These are phyloP conservation scores for Magallana angulata DNA, from an alignment of 1,140 invertebrate genomes.

Conservation along the genomic window DNA sequence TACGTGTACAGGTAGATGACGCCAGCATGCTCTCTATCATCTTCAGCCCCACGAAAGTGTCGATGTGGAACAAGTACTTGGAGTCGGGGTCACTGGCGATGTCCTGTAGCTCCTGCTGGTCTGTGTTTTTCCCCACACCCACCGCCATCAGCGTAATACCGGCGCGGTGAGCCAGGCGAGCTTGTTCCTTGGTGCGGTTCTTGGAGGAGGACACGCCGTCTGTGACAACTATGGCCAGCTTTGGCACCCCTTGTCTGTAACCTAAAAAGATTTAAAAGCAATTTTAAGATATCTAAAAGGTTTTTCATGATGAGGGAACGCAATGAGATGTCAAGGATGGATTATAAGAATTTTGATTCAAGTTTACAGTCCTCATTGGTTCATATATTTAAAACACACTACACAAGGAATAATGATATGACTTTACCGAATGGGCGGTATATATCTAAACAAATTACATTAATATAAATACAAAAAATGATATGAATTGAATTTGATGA, in stretches of 20 bases:
- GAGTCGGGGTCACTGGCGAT: constrained; percentile 48
- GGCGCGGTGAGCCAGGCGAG: neutral
- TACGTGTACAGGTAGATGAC: neutral
- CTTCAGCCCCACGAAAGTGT: constrained; percentile 16
- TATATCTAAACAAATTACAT: too few relatives aligned
- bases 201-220: constrained; percentile 43
- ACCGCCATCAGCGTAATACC: constrained; percentile 30
- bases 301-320: too few relatives aligned
- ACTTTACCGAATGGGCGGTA: too few relatives aligned
- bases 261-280: neutral
- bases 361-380: too few relatives aligned
- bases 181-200: neutral
- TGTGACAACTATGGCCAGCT: constrained; percentile 50
- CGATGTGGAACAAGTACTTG: constrained; percentile 34
- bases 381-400: too few relatives aligned
- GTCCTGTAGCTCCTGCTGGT: constrained; percentile 21
- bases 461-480: too few relatives aligned
- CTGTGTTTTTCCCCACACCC: constrained; percentile 20
- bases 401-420: too few relatives aligned
- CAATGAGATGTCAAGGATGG: too few relatives aligned
- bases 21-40: constrained; percentile 7
- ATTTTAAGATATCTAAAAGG: too few relatives aligned
- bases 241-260: neutral
- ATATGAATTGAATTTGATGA: too few relatives aligned
- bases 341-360: too few relatives aligned